Evolutionary conservation across 1,140 invertebrate genomes (phyloP).

Genomic region (Pseudoatta argentina): DNA sequence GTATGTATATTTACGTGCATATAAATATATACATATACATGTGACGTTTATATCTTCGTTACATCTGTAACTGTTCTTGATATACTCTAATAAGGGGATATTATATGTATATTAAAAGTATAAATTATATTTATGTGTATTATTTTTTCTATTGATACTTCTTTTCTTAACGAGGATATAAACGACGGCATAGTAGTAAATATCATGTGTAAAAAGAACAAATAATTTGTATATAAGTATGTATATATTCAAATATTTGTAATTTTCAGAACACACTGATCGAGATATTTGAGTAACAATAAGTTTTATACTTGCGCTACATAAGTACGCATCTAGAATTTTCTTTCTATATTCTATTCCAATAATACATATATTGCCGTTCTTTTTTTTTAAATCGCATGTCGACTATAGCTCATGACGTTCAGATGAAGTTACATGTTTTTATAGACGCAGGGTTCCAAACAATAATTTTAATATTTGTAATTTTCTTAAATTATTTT

Average conservation of each 20-base stretch:
- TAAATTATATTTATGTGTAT: conserved; percentile 54
- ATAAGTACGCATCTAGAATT: conserved; percentile 29
- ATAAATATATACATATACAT: conserved; percentile 58
- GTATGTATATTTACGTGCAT: conserved; percentile 46
- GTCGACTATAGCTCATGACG: conserved; percentile 17
- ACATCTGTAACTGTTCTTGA: not conserved
- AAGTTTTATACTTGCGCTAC: conserved; percentile 67
- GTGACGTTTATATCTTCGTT: conserved; percentile 72
- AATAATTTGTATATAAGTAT: conserved; percentile 76
- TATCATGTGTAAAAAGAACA: conserved; percentile 68
- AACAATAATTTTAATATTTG: conserved; percentile 38
- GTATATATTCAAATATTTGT: conserved; percentile 73
- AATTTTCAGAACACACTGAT: conserved; percentile 70
- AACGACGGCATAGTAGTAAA: conserved; percentile 57
- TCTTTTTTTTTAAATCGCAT: conserved; percentile 24
- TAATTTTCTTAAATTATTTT: conserved; percentile 20
- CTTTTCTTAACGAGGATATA: conserved; percentile 67
- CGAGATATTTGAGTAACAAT: conserved; percentile 67
- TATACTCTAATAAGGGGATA: conserved; percentile 40
- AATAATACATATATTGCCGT: conserved; percentile 24
- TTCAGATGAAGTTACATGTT: conserved; percentile 26
- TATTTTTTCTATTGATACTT: not conserved
- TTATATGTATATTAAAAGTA: conserved; percentile 42
- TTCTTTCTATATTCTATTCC: conserved; percentile 8
- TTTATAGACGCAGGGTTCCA: not conserved